Base-by-base conservation (phyloP, 2,797 vertebrate species). In the Valencia hispanica region DNA sequence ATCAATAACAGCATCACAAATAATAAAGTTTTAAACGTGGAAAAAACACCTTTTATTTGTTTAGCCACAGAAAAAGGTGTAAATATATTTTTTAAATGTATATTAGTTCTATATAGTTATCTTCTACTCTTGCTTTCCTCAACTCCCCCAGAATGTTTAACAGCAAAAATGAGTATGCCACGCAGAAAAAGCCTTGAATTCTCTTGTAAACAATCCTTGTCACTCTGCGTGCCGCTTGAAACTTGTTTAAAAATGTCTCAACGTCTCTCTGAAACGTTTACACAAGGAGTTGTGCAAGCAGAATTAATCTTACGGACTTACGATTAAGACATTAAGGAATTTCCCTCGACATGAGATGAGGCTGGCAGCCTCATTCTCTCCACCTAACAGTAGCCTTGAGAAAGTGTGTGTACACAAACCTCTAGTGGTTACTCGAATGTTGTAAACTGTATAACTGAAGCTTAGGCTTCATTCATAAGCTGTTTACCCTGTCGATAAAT, bases 401-500 rank as follows among this genome's bases (percentile, higher is more conserved):
- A 92, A 85, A 80, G 87, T 85, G 86, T 91, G 92, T 94, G 91
- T 93, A 93, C 88, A 93, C 79, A 90, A 92, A 92, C 85, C 89
- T 91, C 90, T 89, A 90, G 89, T 90, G 93, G 94, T 94, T 93
- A 92, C 93, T 94, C 92, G 92, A 92, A 95, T 93, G 94, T 91
- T 94, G 94, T 94, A 94, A 95, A 95, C 93, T 95, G 94, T 95
- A 94, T 95, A 94, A 94, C 92, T 94, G 93, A 94, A 94, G 93
- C 93, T 95, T 93, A 94, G 86, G 86, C 84, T 88, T 95, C 93
- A 94, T 96, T 95, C 93, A 95, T 95, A 95, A 92, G 88, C 88
- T 94, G 94, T 95, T 95, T 95, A 94, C 94, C 91, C 81, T 92
- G 92, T 95, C 93, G 83, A 96, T 95, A 95, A 94, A 95, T 95